These are phyloP conservation scores for Osmerus eperlanus DNA, from an alignment of 2,113 vertebrate species.

Conservation along the genomic window DNA sequence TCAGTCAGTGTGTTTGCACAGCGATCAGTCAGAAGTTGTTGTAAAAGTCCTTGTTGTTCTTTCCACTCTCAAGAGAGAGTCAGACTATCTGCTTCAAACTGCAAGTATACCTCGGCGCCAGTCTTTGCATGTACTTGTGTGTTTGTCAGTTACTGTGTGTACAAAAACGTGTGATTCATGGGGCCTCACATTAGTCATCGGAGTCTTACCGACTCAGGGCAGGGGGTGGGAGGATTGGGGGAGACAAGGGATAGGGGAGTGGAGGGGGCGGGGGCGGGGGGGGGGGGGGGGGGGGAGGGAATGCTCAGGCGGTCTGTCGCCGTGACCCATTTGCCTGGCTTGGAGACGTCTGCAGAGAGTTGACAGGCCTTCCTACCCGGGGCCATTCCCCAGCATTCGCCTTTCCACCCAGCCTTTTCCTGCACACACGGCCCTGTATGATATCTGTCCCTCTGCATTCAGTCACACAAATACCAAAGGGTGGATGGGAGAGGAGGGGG, in stretches of 20 bases:
- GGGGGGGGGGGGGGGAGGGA: constrained; percentile 27
- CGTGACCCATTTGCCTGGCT: constrained; percentile 50
- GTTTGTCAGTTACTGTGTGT: constrained; percentile 6
- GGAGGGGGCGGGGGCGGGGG: neutral
- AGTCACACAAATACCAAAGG: constrained; percentile 67
- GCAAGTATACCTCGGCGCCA: neutral
- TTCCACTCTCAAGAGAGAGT: too few relatives aligned
- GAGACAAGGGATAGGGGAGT: too few relatives aligned
- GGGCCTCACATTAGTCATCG: constrained; percentile 55
- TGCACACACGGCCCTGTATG: constrained; percentile 57
- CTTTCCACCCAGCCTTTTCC: constrained; percentile 55
- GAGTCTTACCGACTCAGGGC: constrained; percentile 38
- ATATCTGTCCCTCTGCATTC: constrained; percentile 69
- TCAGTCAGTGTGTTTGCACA: too few relatives aligned
- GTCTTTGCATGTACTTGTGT: neutral
- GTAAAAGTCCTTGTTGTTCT: too few relatives aligned
- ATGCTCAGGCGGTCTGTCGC: constrained; percentile 62
- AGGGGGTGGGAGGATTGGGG: constrained; percentile 6
- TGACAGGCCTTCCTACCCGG: constrained; percentile 66
- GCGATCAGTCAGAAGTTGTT: too few relatives aligned
- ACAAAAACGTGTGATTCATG: neutral
- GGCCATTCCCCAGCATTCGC: constrained; percentile 68
- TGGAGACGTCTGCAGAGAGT: constrained; percentile 52
- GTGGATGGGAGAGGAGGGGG: constrained; percentile 37
- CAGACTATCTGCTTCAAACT: too few relatives aligned